Base-by-base conservation (phyloP, 2,888 invertebrate species). In the Synergus laeviventris region DNA sequence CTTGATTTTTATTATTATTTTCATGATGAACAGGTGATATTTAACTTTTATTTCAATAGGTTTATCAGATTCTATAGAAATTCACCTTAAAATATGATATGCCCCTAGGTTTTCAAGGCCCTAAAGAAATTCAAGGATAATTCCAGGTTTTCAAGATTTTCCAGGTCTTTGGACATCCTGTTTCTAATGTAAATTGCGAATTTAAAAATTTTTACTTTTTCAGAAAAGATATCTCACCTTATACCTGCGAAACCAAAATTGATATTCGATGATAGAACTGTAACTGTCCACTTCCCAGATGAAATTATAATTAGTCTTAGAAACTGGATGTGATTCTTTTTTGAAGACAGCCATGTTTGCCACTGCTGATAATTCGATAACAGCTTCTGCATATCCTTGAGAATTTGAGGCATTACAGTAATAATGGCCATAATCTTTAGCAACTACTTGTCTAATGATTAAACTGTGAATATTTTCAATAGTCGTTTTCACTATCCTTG, bases 231-330 rank as follows among this genome's bases (percentile, higher is more conserved):
- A 9, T 82, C 85, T 85, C 78, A 91, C 91, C 87, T 83, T 83
- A 78, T 85, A 88, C 82, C 89, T 88, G 49, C 91, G 87, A 84
- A 92, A 92, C 84, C 89, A 87, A 87, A 94, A 91, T 83, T 92
- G 92, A 81, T 94, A 93, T 91, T 97, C 96, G 84, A 95, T 94
- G 74, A 97, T 94, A 1, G 95, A 94, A 45, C 95, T 94, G 89
- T 96, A 95, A 76, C 96, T 96, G 87, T 97, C 96, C 0, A 96
- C 96, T 87, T 96, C 95, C 97, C 97, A 97, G 74, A 96, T 94
- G 2, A 97, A 92, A 8, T 94, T 94, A 87, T 95, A 96, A 38
- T 94, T 91, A 74, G 90, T 91, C 79, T 93, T 76, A 89, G 94
- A 66, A 2, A 87, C 82, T n/a, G 92, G 86, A 45, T 87, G 90